Evolutionary conservation across 2,797 vertebrate species (phyloP), one percentile per base, ranked within the genome.

Genomic region (Chelon auratus): DNA sequence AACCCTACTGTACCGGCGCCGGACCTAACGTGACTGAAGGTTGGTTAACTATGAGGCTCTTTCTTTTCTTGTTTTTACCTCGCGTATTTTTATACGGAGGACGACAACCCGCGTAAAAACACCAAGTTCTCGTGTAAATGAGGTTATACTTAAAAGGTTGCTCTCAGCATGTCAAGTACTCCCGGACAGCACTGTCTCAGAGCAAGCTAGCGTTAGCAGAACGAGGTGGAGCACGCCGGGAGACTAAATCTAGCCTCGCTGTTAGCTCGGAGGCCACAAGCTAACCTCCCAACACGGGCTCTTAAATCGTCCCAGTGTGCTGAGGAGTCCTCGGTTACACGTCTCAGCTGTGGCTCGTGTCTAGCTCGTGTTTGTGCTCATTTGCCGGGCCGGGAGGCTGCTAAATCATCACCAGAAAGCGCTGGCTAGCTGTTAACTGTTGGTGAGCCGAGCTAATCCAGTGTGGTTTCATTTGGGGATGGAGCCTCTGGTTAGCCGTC

Each of bases 201-300:
- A 24, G 37, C 37, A 10, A 75, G 84, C 89, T 82, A 78, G 15
- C 47, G 52, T 61, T 77, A 86, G 69, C 80, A 18, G 40, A 26
- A 11, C 47, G 40, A 71, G 26, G 45, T 33, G 66, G 22, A 69
- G 40, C 67, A 12, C 55, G 26, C 40, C 54, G 8, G 51, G 30
- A 66, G 56, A 62, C 36, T 6, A 11, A 2, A 13, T 64, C 3
- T 69, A 87, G 75, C 77, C 2, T 8, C 2, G 39, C 56, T 5
- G 62, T 56, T 88, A 86, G 84, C 86, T 73, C 18, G 39, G 71
- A 78, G 75, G 84, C 86, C 45, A 75, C 12, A 43, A 40, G 78
- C 85, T 81, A 79, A 84, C 71, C 72, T 6, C 30, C 30, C 15
- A 68, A 63, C 63, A 9, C 5, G 26, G 11, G 66, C 39, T 68